These are phyloP conservation scores for Eueides isabella DNA, from an alignment of 1,140 invertebrate genomes.

Conservation along the genomic window DNA sequence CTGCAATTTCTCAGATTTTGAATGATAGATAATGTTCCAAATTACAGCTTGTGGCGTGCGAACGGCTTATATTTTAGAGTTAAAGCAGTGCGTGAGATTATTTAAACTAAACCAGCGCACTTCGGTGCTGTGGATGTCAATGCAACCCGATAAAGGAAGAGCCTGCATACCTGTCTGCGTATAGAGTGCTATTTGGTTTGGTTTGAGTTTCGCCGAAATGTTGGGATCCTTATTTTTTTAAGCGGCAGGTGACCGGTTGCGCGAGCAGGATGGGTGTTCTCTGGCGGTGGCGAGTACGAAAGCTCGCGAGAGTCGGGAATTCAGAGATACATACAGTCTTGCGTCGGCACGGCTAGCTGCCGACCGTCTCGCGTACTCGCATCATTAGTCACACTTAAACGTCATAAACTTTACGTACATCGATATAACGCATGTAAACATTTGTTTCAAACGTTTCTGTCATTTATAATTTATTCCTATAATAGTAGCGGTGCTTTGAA, in stretches of 20 bases:
- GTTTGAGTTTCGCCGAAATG: slow-evolving; percentile 74
- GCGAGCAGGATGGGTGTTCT: slow-evolving; percentile 61
- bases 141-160: slow-evolving; percentile 41
- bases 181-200: slow-evolving; percentile 59
- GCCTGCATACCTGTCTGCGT: slow-evolving; percentile 58
- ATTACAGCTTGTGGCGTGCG: slow-evolving; percentile 61
- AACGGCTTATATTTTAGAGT: slow-evolving; percentile 45
- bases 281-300: slow-evolving; percentile 45
- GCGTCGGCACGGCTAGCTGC: slow-evolving; percentile 60
- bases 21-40: slow-evolving; percentile 70
- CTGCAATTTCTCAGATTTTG: slow-evolving; percentile 60
- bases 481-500: slow-evolving; percentile 44
- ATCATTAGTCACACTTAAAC: slow-evolving; percentile 37
- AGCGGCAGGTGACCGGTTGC: slow-evolving; percentile 68
- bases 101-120: slow-evolving; percentile 37
- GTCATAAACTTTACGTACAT: slow-evolving; percentile 70
- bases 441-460: slow-evolving; percentile 15
- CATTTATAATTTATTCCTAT: slow-evolving; percentile 28
- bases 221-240: slow-evolving; percentile 73
- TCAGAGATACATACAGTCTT: slow-evolving; percentile 57
- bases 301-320: slow-evolving; percentile 60
- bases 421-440: slow-evolving; percentile 18
- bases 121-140: slow-evolving; percentile 37
- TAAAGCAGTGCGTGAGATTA: slow-evolving; percentile 38
- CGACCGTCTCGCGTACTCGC: slow-evolving; percentile 50